Conservation (phyloP, 2,113 vertebrate genomes). For the Pseudopodoces humilis region DNA sequence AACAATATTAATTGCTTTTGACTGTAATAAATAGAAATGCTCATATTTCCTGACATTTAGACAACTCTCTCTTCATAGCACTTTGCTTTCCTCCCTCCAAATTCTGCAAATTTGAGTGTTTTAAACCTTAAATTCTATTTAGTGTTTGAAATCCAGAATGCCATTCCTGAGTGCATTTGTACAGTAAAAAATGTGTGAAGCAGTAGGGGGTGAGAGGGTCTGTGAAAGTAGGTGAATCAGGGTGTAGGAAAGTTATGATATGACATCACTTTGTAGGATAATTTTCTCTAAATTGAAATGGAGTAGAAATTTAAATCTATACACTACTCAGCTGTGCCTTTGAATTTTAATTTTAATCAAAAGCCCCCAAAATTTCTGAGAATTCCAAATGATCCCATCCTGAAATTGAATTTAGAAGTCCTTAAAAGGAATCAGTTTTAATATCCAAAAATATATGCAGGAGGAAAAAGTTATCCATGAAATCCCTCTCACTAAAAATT, state of each 20-base stretch:
- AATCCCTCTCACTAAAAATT: neutral
- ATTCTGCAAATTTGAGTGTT: fast-evolving
- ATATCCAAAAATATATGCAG: neutral
- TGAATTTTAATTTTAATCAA: neutral
- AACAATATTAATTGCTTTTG: neutral
- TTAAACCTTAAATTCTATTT: neutral
- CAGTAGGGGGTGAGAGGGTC: neutral
- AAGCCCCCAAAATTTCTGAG: neutral
- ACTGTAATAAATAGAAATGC: neutral
- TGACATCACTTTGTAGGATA: neutral
- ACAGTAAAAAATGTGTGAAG: neutral
- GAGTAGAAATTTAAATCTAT: neutral
- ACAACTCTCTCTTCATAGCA: neutral
- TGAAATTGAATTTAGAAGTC: neutral
- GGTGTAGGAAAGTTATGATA: neutral
- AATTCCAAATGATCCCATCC: neutral
- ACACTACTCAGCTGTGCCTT: neutral
- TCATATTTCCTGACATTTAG: neutral
- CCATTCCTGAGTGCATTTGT: neutral
- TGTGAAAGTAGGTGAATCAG: neutral
- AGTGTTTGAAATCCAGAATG: neutral
- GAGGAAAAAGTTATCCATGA: neutral
- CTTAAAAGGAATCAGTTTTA: neutral
- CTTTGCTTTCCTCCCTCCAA: neutral
- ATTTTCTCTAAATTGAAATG: neutral